phyloP scores from a whole-genome alignment of 2,797 vertebrate genomes.

The Ciconia nigra region DNA sequence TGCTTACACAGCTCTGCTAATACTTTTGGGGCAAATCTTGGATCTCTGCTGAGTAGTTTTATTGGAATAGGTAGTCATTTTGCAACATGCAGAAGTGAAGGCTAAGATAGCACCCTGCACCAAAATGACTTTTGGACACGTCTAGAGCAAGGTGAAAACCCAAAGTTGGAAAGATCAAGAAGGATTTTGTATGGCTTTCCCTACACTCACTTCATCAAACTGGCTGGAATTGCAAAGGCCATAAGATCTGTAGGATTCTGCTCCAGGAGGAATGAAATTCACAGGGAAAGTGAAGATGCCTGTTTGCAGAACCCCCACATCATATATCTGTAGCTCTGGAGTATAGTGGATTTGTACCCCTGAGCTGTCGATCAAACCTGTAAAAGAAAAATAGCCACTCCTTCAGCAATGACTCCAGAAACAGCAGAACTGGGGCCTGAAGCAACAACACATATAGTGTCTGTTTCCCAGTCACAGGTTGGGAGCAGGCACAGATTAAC shows the following conservation, averaged over 20 bases:
- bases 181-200: background rate
- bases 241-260: slow-evolving; percentile 56
- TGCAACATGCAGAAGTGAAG: background rate
- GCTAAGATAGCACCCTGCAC: background rate
- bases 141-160: background rate
- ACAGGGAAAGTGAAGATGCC: slow-evolving; percentile 60
- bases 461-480: background rate
- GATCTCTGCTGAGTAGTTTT: background rate
- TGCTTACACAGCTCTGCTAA: background rate
- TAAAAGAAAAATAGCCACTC: background rate
- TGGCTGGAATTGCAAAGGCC: slow-evolving; percentile 63
- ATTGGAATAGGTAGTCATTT: background rate
- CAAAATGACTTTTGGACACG: background rate
- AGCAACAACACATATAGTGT: background rate
- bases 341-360: slow-evolving; percentile 61
- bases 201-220: slow-evolving; percentile 59
- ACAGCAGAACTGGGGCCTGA: background rate
- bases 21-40: background rate
- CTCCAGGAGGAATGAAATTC: slow-evolving; percentile 70
- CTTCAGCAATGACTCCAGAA: background rate
- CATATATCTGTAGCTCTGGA: background rate
- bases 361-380: slow-evolving; percentile 44
- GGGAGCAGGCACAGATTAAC: background rate
- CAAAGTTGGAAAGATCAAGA: background rate
- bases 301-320: slow-evolving; percentile 58